Conservation (phyloP, 2,888 invertebrate genomes). For the Dromius quadrimaculatus region DNA sequence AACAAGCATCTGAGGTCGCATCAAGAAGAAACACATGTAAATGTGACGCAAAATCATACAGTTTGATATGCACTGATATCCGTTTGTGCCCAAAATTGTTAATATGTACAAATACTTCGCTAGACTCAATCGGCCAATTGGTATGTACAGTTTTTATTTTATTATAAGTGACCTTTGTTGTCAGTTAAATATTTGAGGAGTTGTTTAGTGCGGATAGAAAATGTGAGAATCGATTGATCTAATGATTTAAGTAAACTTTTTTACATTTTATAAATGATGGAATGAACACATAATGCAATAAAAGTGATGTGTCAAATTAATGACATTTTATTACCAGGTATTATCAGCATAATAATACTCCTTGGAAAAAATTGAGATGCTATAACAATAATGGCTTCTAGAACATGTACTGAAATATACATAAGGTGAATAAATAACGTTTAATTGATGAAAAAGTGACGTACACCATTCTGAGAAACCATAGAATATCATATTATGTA, state of each 20-base stretch:
- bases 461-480: too few species aligned
- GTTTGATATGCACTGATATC: constrained; percentile 39
- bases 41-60: constrained; percentile 37
- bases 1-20: constrained; percentile 48
- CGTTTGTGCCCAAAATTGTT: constrained; percentile 30
- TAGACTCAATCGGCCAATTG: constrained; percentile 44
- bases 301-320: too few species aligned
- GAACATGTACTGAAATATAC: too few species aligned
- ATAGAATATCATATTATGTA: too few species aligned
- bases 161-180: not conserved
- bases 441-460: too few species aligned
- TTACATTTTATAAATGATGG: too few species aligned
- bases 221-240: constrained; percentile 27
- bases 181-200: not conserved
- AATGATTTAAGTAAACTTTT: constrained; percentile 21
- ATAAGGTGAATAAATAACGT: too few species aligned
- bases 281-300: too few species aligned
- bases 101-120: constrained; percentile 46
- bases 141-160: constrained; percentile 41
- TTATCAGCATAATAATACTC: too few species aligned
- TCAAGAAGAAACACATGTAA: constrained; percentile 40
- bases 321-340: too few species aligned
- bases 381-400: too few species aligned
- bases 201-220: constrained; percentile 31
- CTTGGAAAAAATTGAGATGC: too few species aligned